These are phyloP conservation scores for Limnephilus marmoratus DNA, from an alignment of 2,888 invertebrate species.

Conservation along the genomic window DNA sequence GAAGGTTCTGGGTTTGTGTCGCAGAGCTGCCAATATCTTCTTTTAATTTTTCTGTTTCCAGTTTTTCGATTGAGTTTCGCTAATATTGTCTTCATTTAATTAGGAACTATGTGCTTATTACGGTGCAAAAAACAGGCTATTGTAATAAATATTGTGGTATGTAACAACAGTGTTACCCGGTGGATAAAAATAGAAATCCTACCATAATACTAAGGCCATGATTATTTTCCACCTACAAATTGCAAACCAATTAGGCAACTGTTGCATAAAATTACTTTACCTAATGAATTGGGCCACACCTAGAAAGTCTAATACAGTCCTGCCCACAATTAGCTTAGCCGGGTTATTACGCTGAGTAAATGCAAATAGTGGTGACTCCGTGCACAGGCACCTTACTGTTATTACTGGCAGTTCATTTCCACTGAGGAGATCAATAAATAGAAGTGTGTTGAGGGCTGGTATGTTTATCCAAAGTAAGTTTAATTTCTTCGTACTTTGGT, in stretches of 20 bases:
- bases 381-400: neutral
- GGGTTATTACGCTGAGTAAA: neutral
- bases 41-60: no score
- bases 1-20: no score
- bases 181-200: neutral
- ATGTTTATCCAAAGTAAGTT: neutral
- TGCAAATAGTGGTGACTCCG: neutral
- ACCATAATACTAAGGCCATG: neutral
- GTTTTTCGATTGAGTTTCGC: no score
- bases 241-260: neutral
- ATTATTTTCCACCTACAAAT: neutral
- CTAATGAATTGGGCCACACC: neutral
- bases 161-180: neutral
- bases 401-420: neutral
- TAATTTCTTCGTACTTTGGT: no score
- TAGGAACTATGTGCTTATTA: no score
- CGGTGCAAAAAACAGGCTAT: no score
- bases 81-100: no score
- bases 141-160: neutral
- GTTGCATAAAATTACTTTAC: neutral
- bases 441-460: neutral
- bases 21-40: no score
- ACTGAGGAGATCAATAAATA: neutral
- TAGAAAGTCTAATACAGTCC: neutral
- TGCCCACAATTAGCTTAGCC: neutral